These are phyloP conservation scores for Hyperoodon ampullatus DNA, from an alignment of 2,113 vertebrate species.

Conservation along the genomic window DNA sequence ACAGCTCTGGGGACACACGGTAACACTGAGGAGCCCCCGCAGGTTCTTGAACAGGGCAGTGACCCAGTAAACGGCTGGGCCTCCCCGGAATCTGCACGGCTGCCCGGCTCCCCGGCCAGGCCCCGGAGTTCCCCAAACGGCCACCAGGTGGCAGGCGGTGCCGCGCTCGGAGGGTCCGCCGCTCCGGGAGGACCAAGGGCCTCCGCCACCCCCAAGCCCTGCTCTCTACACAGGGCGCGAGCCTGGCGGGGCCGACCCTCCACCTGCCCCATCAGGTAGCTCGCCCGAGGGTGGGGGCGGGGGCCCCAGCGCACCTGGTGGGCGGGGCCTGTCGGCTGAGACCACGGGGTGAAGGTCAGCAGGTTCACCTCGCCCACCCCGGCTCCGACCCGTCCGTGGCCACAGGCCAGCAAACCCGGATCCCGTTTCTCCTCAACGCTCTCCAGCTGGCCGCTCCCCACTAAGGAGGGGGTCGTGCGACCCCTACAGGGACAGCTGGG, in stretches of 20 bases:
- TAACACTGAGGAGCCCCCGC: neutral
- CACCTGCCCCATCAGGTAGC: neutral
- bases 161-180: neutral
- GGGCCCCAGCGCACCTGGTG: neutral
- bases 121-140: neutral
- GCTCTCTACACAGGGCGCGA: neutral
- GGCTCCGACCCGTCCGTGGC: neutral
- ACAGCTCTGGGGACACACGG: neutral
- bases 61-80: accelerated
- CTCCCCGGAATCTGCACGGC: neutral
- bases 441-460: neutral
- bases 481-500: neutral
- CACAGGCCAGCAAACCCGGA: accelerated
- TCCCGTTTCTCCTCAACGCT: neutral
- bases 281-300: no score
- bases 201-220: neutral
- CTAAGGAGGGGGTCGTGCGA: neutral
- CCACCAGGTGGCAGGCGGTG: slow-evolving; percentile 59
- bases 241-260: neutral
- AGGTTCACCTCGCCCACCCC: no score
- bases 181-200: no score
- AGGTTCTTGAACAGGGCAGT: neutral
- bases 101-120: neutral
- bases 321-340: neutral
- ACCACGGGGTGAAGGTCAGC: neutral